A percentile compares a stretch with the other conserved stretches of the same genome.
Evolutionary conservation across 2,113 vertebrate species (phyloP).

Genomic region (Mustelus asterias): DNA sequence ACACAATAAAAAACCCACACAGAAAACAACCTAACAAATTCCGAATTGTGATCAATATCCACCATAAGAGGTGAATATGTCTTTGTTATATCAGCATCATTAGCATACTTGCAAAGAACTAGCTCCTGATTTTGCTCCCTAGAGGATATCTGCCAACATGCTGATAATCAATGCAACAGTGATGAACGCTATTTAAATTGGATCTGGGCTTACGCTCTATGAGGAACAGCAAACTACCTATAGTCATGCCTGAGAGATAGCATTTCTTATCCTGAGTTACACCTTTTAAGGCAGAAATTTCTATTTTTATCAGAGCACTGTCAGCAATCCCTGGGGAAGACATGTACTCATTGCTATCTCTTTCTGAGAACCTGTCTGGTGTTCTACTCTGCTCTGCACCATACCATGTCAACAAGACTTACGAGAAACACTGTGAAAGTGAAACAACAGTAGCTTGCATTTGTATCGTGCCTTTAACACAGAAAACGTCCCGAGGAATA

Average conservation of each 20-base stretch:
- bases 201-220: not conserved
- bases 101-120: not conserved
- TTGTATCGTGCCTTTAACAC: not conserved
- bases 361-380: not conserved
- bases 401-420: not conserved
- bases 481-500: not conserved
- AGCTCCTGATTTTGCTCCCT: not conserved
- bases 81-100: not conserved
- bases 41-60: not conserved
- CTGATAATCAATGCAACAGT: not conserved
- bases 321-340: not conserved
- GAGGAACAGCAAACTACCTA: not conserved
- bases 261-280: not conserved
- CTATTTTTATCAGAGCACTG: not conserved
- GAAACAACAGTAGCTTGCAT: not conserved
- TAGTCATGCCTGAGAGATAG: not conserved
- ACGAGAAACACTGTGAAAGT: not conserved
- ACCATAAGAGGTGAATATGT: too few species aligned
- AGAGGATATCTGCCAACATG: not conserved
- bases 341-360: not conserved
- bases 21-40: not conserved
- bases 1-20: too few species aligned
- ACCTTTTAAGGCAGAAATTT: not conserved
- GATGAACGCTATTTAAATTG: not conserved
- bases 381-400: not conserved